Percentiles rank a stretch among this genome's conserved stretches.
Evolutionary conservation across 1,140 invertebrate species (phyloP).

Genomic region (Drosophila saltans): DNA sequence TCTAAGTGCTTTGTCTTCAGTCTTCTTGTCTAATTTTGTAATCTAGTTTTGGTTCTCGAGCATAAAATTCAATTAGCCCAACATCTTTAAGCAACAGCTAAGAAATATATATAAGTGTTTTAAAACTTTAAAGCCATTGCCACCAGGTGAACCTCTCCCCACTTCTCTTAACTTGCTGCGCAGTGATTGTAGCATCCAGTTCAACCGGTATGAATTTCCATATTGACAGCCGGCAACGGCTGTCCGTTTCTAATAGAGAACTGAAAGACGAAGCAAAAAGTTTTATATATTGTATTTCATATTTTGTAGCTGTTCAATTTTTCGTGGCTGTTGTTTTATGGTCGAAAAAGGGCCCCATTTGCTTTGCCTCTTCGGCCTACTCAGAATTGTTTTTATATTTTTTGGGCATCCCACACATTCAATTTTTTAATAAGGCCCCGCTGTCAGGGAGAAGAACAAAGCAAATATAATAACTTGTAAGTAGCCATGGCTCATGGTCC

Average conservation of each 20-base stretch:
- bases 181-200: slow-evolving; percentile 12
- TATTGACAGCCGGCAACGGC: slow-evolving; percentile 78
- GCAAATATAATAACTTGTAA: slow-evolving; percentile 82
- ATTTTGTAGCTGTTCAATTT: slow-evolving; percentile 68
- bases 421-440: slow-evolving; percentile 73
- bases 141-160: slow-evolving; percentile 4
- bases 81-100: slow-evolving; percentile 50
- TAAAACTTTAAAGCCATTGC: slow-evolving; percentile 5
- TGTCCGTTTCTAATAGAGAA: slow-evolving; percentile 32
- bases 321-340: slow-evolving; percentile 75
- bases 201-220: slow-evolving; percentile 79
- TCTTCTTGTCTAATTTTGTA: slow-evolving; percentile 49
- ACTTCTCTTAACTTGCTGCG: background rate
- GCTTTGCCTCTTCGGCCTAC: slow-evolving; percentile 28
- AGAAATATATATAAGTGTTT: slow-evolving; percentile 13
- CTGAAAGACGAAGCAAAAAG: slow-evolving; percentile 3
- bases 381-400: slow-evolving; percentile 34
- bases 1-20: slow-evolving; percentile 53
- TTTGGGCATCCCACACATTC: slow-evolving; percentile 57
- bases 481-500: slow-evolving; percentile 54
- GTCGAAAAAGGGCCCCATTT: slow-evolving; percentile 29
- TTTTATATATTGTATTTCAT: slow-evolving; percentile 39
- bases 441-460: slow-evolving; percentile 68
- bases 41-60: slow-evolving; percentile 55
- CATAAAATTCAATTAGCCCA: slow-evolving; percentile 64